These are phyloP conservation scores for Xenotilapia longispinis DNA, from an alignment of 2,113 vertebrate genomes.

Conservation along the genomic window DNA sequence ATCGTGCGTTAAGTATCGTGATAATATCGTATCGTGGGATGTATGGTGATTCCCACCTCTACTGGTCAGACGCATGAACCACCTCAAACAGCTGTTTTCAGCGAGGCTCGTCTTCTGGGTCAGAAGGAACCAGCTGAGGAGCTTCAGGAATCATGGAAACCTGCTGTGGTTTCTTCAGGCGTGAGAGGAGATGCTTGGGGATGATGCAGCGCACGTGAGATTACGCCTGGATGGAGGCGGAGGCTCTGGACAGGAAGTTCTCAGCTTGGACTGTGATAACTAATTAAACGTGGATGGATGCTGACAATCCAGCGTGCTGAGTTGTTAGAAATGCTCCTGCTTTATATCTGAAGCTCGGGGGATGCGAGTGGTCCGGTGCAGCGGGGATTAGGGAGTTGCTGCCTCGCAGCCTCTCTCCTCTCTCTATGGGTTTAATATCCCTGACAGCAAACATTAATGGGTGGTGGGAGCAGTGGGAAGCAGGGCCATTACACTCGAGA, in stretches of 20 bases:
- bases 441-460: slow-evolving; percentile 15
- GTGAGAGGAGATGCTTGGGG: background rate
- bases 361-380: background rate
- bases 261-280: background rate
- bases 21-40: too few relatives aligned
- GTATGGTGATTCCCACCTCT: too few relatives aligned
- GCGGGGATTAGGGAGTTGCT: background rate
- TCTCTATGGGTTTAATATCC: background rate
- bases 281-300: background rate
- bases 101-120: too few relatives aligned
- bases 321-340: background rate
- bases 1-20: too few relatives aligned
- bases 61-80: fast-evolving
- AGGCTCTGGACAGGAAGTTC: background rate
- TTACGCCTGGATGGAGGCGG: background rate
- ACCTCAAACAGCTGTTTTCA: background rate
- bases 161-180: background rate
- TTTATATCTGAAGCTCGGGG: background rate
- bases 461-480: background rate
- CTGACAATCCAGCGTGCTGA: background rate
- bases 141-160: background rate
- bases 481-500: background rate
- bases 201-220: background rate
- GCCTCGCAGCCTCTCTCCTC: background rate
- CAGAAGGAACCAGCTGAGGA: background rate